phyloP scores from a whole-genome alignment of 1,140 invertebrate genomes.

The Scaptodrosophila lebanonensis region DNA sequence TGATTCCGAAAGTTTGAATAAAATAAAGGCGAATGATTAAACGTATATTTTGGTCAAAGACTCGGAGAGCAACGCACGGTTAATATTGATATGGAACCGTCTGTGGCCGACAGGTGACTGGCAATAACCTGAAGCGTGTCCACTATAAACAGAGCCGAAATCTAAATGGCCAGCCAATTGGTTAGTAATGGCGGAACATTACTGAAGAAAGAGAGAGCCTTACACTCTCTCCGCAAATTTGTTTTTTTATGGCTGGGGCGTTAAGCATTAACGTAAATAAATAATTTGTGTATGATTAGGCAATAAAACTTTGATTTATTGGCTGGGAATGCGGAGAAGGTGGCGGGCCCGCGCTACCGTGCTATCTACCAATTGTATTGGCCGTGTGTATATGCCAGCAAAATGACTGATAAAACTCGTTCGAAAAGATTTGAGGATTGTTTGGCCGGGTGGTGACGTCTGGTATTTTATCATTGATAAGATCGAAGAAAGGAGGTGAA shows the following conservation, averaged over 20 bases:
- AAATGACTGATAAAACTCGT: conserved; percentile 41
- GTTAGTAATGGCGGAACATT: conserved; percentile 12
- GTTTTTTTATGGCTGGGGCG: background rate
- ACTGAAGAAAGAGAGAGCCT: conserved; percentile 8
- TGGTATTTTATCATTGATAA: too few relatives aligned
- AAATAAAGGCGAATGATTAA: conserved; percentile 45
- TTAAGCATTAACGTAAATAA: conserved; percentile 38
- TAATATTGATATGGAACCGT: too few relatives aligned
- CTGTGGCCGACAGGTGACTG: conserved; percentile 44
- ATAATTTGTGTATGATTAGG: conserved; percentile 43
- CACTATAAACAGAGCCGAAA: too few relatives aligned
- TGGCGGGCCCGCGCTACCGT: too few relatives aligned
- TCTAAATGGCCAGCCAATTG: background rate
- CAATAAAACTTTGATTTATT: conserved; percentile 65
- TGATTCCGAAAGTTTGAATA: conserved; percentile 17
- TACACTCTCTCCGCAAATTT: background rate
- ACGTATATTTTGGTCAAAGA: conserved; percentile 15
- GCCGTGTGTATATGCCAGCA: too few relatives aligned
- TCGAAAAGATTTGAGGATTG: conserved; percentile 9
- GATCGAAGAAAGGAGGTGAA: too few relatives aligned
- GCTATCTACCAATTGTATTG: too few relatives aligned
- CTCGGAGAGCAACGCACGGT: too few relatives aligned
- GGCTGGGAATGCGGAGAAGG: conserved; percentile 22
- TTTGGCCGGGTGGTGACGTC: background rate
- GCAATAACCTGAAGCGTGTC: too few relatives aligned